Evolutionary conservation across 2,888 invertebrate genomes (phyloP).

Genomic region (Chymomyza fuscimana): DNA sequence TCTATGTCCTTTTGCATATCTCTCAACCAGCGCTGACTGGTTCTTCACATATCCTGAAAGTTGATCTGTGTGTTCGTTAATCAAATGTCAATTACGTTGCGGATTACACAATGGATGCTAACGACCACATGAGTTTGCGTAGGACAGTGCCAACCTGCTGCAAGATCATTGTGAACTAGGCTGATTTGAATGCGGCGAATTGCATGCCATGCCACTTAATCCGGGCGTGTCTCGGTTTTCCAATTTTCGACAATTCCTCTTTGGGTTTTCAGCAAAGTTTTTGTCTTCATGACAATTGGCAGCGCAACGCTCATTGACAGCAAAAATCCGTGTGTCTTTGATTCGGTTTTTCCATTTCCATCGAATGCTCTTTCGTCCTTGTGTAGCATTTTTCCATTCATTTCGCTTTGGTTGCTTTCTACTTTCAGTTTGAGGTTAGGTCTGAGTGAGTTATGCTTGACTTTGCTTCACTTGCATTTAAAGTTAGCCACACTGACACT

Average conservation of each 20-base stretch:
- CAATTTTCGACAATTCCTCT: slow-evolving; percentile 13
- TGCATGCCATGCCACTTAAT: slow-evolving; percentile 38
- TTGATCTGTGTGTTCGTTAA: slow-evolving; percentile 44
- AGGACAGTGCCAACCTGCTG: neutral
- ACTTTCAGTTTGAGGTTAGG: neutral
- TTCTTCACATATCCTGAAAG: neutral
- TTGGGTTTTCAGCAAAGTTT: slow-evolving; percentile 12
- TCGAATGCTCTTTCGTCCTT: neutral
- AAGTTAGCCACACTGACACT: neutral
- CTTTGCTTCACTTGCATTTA: neutral
- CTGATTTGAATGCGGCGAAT: slow-evolving; percentile 16
- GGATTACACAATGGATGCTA: slow-evolving; percentile 39
- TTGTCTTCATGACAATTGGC: slow-evolving; percentile 11
- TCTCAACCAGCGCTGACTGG: neutral
- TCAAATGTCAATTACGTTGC: slow-evolving; percentile 63
- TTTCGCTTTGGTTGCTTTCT: neutral
- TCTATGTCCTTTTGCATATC: neutral
- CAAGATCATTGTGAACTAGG: neutral
- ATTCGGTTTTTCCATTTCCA: neutral
- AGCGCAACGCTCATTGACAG: neutral
- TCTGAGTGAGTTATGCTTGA: neutral
- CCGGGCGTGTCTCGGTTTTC: slow-evolving; percentile 34
- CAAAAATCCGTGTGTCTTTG: neutral
- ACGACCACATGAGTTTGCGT: neutral
- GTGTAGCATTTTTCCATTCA: neutral